These are phyloP conservation scores for Cosmia pyralina DNA, from an alignment of 2,888 invertebrate genomes.

Conservation along the genomic window DNA sequence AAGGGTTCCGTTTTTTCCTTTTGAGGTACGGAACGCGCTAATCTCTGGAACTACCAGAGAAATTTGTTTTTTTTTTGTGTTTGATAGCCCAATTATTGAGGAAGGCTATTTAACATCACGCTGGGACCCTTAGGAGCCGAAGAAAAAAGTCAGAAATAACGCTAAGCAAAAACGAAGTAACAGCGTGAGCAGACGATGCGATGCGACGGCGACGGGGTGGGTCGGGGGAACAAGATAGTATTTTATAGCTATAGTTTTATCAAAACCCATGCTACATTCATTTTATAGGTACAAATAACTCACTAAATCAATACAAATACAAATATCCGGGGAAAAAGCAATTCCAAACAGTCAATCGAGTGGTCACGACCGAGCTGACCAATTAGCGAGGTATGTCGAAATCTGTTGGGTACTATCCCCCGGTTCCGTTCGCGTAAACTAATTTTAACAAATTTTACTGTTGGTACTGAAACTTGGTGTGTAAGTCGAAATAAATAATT, in stretches of 20 bases:
- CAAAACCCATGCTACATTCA: not conserved
- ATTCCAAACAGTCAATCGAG: constrained; percentile 69
- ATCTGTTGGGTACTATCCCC: constrained; percentile 70
- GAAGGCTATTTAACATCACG: too few species aligned
- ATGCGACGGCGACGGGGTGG: too few species aligned
- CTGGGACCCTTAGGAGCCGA: too few species aligned
- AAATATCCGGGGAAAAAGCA: constrained; percentile 59
- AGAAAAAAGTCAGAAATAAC: too few species aligned
- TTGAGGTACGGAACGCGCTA: too few species aligned
- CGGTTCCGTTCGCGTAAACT: not conserved
- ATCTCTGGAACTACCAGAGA: too few species aligned
- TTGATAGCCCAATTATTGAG: too few species aligned
- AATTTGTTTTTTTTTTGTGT: too few species aligned
- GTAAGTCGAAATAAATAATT: not conserved
- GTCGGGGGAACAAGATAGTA: not conserved
- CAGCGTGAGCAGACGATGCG: too few species aligned
- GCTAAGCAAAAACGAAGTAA: too few species aligned
- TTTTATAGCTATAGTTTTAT: not conserved
- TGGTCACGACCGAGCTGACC: constrained; percentile 74
- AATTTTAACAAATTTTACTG: not conserved
- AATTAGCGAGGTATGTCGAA: constrained; percentile 82
- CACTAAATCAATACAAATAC: constrained; percentile 51
- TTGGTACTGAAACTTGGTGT: not conserved
- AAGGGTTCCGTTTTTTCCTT: too few species aligned
- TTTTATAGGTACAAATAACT: constrained; percentile 49